phyloP scores from a whole-genome alignment of 2,113 vertebrate species.

The Chaetodon auriga region DNA sequence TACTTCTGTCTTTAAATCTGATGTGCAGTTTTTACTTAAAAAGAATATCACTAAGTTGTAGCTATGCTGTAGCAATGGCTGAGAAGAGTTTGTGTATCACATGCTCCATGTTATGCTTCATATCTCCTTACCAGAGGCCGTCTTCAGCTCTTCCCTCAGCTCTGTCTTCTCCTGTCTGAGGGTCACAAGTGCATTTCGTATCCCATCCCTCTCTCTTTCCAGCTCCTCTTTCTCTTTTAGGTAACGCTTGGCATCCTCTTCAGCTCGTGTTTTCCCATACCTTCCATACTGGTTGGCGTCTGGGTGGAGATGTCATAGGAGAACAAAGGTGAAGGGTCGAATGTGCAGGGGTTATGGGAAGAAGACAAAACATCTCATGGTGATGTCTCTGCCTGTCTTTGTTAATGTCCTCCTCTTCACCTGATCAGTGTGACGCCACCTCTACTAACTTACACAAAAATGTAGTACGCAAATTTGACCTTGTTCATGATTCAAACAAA shows the following conservation, averaged over 20 bases:
- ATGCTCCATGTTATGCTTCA: not conserved
- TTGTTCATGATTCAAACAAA: conserved; percentile 24
- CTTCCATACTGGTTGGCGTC: conserved; percentile 92
- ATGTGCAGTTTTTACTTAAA: not conserved
- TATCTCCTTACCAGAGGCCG: conserved; percentile 83
- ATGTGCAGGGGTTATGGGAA: conserved; percentile 74
- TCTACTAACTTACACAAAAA: not conserved
- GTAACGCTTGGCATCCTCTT: conserved; percentile 94
- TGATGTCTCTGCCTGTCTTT: not conserved
- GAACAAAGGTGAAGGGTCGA: conserved; percentile 62
- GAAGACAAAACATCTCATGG: conserved; percentile 17
- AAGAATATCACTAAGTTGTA: not conserved
- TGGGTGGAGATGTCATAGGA: conserved; percentile 58
- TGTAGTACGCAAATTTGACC: not conserved
- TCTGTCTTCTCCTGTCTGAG: conserved; percentile 92
- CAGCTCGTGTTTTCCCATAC: conserved; percentile 96
- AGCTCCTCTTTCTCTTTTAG: conserved; percentile 92
- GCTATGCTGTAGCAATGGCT: not conserved
- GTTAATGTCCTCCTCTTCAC: not conserved
- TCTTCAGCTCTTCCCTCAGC: conserved; percentile 90
- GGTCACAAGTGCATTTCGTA: conserved; percentile 87
- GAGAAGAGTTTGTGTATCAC: not conserved
- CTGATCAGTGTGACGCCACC: not conserved
- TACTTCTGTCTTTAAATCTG: not conserved
- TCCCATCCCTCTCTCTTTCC: conserved; percentile 89